A percentile compares a stretch with the other conserved stretches of the same genome.
Evolutionary conservation across 2,888 invertebrate species (phyloP).

Genomic region (Salpingus planirostris): DNA sequence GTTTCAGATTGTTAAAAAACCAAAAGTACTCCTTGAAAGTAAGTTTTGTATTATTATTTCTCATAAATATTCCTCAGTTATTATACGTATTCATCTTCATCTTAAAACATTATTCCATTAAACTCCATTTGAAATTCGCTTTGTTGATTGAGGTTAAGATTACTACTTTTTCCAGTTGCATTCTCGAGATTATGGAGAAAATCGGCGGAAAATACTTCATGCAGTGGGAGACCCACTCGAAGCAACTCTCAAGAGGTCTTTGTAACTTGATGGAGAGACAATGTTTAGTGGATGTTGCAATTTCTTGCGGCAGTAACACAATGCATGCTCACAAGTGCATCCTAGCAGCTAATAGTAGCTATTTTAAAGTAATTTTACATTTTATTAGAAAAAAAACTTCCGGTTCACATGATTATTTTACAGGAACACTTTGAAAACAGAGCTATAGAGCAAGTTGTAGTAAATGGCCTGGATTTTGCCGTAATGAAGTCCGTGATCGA

Average conservation of each 20-base stretch:
- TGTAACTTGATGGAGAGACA: conserved; percentile 64
- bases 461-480: conserved; percentile 61
- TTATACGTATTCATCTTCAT: no score
- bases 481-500: conserved; percentile 64
- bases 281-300: conserved; percentile 63
- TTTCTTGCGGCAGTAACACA: conserved; percentile 66
- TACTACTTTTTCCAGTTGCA: no score
- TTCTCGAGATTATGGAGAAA: conserved; percentile 12
- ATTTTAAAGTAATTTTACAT: conserved; percentile 10
- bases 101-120: no score
- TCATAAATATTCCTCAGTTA: no score
- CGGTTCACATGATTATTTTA: no score
- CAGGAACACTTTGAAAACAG: conserved; percentile 52
- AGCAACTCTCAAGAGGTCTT: conserved; percentile 58
- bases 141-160: no score
- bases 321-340: conserved; percentile 67
- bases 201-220: conserved; percentile 8
- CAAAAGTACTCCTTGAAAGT: no score
- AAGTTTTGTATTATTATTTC: no score
- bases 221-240: conserved; percentile 52
- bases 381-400: no score
- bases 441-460: conserved; percentile 49
- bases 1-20: no score
- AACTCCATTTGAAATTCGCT: no score
- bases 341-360: conserved; percentile 56